Conservation (phyloP, 1,140 invertebrate genomes). For the Maconellicoccus hirsutus region DNA sequence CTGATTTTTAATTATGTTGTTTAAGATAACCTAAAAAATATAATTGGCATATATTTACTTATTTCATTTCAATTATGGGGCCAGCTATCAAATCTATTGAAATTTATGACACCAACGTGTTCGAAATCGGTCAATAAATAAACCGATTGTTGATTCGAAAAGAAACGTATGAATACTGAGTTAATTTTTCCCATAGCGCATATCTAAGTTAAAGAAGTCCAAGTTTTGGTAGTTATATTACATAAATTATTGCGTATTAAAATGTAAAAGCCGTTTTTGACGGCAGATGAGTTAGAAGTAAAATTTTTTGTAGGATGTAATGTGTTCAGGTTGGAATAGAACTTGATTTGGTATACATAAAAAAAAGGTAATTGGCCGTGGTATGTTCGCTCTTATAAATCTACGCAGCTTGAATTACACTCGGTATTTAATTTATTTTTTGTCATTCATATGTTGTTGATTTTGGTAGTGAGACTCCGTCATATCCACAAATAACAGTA, state of each 20-base stretch:
- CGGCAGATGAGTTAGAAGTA: background rate
- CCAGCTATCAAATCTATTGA: too few species aligned
- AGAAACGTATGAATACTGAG: too few species aligned
- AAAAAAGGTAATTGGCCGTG: background rate
- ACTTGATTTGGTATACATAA: too few species aligned
- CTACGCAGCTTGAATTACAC: constrained; percentile 2
- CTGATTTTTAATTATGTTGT: too few species aligned
- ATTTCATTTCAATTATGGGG: too few species aligned
- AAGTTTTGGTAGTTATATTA: background rate
- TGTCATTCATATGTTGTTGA: background rate
- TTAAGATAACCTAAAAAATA: too few species aligned
- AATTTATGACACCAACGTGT: too few species aligned
- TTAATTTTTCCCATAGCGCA: too few species aligned
- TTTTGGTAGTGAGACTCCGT: background rate
- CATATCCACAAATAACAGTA: constrained; percentile 9
- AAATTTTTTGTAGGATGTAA: background rate
- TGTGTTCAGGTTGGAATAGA: background rate
- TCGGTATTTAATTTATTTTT: background rate
- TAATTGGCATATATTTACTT: too few species aligned
- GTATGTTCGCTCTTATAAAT: background rate
- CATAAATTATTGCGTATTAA: background rate
- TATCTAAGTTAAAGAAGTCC: too few species aligned
- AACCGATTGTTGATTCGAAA: too few species aligned
- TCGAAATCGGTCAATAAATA: too few species aligned
- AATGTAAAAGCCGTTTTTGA: constrained; percentile 1